These are phyloP conservation scores for Varanus salvator DNA, from an alignment of 2,113 vertebrate species.

Conservation along the genomic window DNA sequence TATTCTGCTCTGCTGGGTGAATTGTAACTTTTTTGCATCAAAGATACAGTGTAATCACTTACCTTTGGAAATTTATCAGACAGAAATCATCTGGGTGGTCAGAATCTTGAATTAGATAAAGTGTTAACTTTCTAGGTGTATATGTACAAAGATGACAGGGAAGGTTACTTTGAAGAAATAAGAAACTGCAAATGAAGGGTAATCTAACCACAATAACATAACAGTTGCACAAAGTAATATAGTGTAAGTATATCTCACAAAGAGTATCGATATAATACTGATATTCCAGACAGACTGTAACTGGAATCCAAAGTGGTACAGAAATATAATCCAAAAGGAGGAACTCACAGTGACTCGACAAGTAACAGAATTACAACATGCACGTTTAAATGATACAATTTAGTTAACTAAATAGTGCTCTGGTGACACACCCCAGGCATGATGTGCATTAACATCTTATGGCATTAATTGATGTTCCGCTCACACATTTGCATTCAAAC, in stretches of 20 bases:
- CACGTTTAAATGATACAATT: background rate
- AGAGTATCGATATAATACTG: background rate
- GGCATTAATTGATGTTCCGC: background rate
- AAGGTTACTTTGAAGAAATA: background rate
- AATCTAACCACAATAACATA: background rate
- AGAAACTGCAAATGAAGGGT: background rate
- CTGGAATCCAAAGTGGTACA: background rate
- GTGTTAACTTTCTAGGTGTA: background rate
- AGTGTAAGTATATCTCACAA: background rate
- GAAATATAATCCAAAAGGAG: slow-evolving; percentile 4
- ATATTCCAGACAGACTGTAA: background rate
- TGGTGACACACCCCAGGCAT: background rate
- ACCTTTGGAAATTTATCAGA: slow-evolving; percentile 17
- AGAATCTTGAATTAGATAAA: background rate
- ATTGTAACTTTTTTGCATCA: slow-evolving; percentile 17
- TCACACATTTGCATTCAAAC: background rate
- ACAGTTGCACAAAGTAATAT: background rate
- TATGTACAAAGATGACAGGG: background rate
- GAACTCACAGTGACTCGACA: background rate
- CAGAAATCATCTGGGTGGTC: background rate
- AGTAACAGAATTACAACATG: background rate
- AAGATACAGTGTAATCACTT: slow-evolving; percentile 18
- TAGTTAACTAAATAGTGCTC: background rate
- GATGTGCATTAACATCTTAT: background rate
- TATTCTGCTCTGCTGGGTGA: slow-evolving; percentile 9